Percentiles rank a stretch among this genome's conserved stretches.
Conservation (phyloP, 2,888 invertebrate genomes). For the Onchidella celtica region DNA sequence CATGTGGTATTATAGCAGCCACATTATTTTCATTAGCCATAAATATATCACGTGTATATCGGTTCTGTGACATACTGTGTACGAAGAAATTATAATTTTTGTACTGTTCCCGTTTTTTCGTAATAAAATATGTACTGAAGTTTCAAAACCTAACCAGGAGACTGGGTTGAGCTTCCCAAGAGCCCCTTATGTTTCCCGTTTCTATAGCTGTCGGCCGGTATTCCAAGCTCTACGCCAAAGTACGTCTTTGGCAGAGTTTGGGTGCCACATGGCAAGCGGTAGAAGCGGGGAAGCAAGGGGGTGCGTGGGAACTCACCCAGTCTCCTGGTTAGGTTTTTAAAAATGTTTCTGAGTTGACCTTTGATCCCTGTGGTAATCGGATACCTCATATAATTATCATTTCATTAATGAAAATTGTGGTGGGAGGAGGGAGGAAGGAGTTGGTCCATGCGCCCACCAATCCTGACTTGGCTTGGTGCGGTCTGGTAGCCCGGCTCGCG, state of each 20-base stretch:
- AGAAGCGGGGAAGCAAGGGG: neutral
- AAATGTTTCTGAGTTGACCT: constrained; percentile 68
- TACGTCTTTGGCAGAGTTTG: neutral
- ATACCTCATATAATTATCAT: constrained; percentile 38
- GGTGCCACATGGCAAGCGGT: constrained; percentile 2
- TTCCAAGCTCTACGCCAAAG: neutral
- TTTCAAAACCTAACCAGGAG: constrained; percentile 41
- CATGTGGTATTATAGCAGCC: too few relatives aligned
- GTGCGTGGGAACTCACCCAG: constrained; percentile 17
- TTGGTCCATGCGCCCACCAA: neutral
- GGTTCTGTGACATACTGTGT: too few relatives aligned
- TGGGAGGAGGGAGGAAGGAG: neutral
- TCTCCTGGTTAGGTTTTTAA: constrained; percentile 60
- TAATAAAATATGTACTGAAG: constrained; percentile 3
- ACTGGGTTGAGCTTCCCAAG: neutral
- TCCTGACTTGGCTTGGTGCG: neutral
- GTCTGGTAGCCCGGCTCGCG: neutral
- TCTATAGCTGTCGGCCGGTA: neutral
- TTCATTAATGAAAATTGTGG: constrained; percentile 32
- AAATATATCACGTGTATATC: too few relatives aligned
- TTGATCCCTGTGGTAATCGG: constrained; percentile 60
- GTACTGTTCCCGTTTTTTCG: neutral
- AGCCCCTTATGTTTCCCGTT: neutral
- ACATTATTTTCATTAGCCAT: too few relatives aligned
- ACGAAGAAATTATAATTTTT: neutral